Evolutionary conservation across 2,113 vertebrate species (phyloP), one percentile per base, ranked within the genome.

Genomic region (Pao palembangensis): DNA sequence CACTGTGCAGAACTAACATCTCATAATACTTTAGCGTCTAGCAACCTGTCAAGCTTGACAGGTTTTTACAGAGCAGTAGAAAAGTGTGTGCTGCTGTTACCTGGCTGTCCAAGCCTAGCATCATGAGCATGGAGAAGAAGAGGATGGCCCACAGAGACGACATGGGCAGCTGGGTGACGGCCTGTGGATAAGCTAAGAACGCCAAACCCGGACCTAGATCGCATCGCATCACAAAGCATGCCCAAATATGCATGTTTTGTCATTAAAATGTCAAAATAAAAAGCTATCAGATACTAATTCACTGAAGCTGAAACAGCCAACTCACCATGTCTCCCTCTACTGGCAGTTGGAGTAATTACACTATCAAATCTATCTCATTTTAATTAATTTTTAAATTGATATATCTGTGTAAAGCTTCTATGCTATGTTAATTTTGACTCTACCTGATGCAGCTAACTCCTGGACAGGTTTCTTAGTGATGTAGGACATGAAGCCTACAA

Each of bases 41-140:
- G 34, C 34, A 38, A 11, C 8, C 34, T 38, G 34, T 31, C 3
- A 5, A 31, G 28, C 28, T 31, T 31, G 5, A 31, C 3, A 6
- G 25, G 25, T 20, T 25, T 8, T n/a, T 38, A 7, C 16, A 13
- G 11, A 38, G 56, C n/a, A n/a, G 15, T 7, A n/a, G 8, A 10
- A 1, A 60, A 11, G 15, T 46, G 46, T 51, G 47, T 52, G 41
- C 38, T 8, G 20, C 17, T 48, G 17, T 13, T 77, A 80, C 94
- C 93, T 96, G 94, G 58, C 94, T 95, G 80, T 96, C 94, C 78
- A 96, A 88, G 11, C 94, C 94, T 64, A 96, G 81, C 94, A 95
- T 96, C 89, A 96, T 83, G 46, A 96, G 87, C 94, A 96, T 96
- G 54, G 94, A 96, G 87, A 96, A 96, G 65, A 96, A 96, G 4